Percentiles rank a stretch among this genome's conserved stretches.
These are phyloP conservation scores for Ctenosaura bakeri DNA, from an alignment of 2,797 vertebrate species.

Conservation along the genomic window DNA sequence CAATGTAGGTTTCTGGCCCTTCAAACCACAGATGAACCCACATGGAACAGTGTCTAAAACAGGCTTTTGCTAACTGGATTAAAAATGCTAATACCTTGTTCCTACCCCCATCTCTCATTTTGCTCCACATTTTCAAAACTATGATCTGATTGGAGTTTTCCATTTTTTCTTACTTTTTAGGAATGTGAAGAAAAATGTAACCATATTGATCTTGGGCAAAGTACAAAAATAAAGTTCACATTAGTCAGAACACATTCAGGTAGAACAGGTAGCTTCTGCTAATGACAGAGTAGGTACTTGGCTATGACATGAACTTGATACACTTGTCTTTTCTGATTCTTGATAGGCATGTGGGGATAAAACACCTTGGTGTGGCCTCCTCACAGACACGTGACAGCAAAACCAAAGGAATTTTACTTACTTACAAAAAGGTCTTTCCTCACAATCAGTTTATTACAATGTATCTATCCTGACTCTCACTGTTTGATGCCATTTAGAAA, in stretches of 20 bases:
- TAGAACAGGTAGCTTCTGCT: slow-evolving; percentile 1
- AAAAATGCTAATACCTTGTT: neutral
- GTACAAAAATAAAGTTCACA: slow-evolving; percentile 13
- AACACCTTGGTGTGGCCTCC: neutral
- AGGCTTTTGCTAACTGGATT: neutral
- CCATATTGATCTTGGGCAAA: neutral
- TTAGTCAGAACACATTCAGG: neutral
- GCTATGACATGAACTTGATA: neutral
- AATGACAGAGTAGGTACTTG: neutral
- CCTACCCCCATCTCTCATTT: neutral
- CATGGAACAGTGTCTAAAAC: neutral
- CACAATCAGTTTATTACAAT: neutral
- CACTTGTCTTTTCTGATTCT: neutral
- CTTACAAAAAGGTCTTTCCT: neutral
- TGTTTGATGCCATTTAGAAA: neutral
- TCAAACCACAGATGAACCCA: neutral
- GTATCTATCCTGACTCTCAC: neutral
- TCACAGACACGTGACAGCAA: neutral
- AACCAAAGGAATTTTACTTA: neutral
- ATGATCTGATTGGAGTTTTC: neutral
- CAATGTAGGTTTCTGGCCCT: neutral
- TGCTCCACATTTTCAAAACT: slow-evolving; percentile 1
- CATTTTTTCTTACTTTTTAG: neutral
- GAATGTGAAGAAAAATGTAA: slow-evolving; percentile 6
- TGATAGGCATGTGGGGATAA: neutral